Conservation (phyloP, 2,888 invertebrate genomes). For the Eudemis profundana region DNA sequence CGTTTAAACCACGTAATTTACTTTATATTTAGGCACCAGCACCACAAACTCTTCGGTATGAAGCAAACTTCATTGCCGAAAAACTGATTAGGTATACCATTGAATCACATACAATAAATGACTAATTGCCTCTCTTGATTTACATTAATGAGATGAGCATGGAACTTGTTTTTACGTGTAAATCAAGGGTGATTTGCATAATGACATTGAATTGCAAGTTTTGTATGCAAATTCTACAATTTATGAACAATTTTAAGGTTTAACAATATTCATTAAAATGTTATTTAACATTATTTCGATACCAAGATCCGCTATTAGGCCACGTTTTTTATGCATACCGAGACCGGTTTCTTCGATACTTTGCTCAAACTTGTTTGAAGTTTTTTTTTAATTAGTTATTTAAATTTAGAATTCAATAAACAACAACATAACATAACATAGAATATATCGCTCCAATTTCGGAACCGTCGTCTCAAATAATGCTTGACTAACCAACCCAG, state of each 20-base stretch:
- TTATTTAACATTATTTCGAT: neutral
- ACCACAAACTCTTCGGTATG: no score
- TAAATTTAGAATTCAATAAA: no score
- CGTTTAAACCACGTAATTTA: no score
- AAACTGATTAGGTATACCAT: no score
- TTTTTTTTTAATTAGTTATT: neutral
- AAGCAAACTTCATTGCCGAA: no score
- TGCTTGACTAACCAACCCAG: no score
- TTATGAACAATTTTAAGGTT: slow-evolving; percentile 13
- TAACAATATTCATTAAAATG: slow-evolving; percentile 2
- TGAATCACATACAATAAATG: no score
- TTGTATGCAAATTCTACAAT: slow-evolving; percentile 22
- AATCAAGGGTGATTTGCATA: slow-evolving; percentile 11
- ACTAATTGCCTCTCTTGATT: no score
- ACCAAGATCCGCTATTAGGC: slow-evolving; percentile 1
- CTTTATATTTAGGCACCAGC: no score
- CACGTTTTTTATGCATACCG: slow-evolving; percentile 4
- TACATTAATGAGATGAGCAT: neutral
- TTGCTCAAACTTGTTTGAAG: neutral
- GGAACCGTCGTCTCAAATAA: no score
- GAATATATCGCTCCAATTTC: no score
- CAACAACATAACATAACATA: no score
- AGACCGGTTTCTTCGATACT: neutral
- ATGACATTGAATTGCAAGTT: neutral
- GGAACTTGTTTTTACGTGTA: neutral